Percentiles rank a stretch among this genome's conserved stretches.
phyloP scores from a whole-genome alignment of 2,113 vertebrate genomes.

The Gymnobelideus leadbeateri region DNA sequence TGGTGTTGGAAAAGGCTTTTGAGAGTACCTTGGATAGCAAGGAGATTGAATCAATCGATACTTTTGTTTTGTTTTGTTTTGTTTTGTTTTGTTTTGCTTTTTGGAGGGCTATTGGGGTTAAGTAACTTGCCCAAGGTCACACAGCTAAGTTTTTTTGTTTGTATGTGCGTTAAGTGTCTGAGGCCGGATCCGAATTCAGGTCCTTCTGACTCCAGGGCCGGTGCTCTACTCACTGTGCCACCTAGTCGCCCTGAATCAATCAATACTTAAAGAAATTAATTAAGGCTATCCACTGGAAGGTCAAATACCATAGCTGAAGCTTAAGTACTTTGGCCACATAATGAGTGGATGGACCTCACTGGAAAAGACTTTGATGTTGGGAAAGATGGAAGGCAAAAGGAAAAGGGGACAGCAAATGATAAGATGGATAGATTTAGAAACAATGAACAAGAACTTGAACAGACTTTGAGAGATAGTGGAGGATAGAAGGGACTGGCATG shows the following conservation, averaged over 20 bases:
- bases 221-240: too few species aligned
- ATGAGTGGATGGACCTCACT: neutral
- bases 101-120: too few species aligned
- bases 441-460: neutral
- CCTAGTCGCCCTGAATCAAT: too few species aligned
- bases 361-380: too few species aligned
- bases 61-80: too few species aligned
- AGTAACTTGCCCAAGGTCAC: too few species aligned
- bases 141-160: too few species aligned
- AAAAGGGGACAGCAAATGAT: neutral
- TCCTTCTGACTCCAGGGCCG: too few species aligned
- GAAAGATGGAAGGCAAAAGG: neutral
- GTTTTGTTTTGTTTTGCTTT: too few species aligned
- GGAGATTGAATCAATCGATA: neutral
- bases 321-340: neutral
- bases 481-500: neutral
- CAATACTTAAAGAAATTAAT: neutral
- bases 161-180: too few species aligned
- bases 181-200: too few species aligned
- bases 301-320: neutral
- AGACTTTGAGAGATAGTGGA: neutral
- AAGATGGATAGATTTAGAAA: neutral
- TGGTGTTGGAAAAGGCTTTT: neutral
- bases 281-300: neutral
- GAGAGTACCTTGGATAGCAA: neutral